These are phyloP conservation scores for Erebia epiphron DNA, from an alignment of 2,888 invertebrate genomes.

Conservation along the genomic window DNA sequence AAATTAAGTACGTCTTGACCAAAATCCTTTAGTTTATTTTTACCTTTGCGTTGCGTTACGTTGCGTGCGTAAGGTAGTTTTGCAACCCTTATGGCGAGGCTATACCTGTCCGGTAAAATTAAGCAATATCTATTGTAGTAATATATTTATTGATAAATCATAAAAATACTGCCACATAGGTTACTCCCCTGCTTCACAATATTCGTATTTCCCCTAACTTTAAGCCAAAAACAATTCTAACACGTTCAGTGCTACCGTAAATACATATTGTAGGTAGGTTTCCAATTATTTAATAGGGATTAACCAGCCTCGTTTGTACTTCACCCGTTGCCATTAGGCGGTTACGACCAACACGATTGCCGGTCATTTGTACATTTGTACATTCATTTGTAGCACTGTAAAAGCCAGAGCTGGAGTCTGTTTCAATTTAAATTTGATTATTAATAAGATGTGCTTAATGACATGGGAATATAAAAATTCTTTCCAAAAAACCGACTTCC, in stretches of 20 bases:
- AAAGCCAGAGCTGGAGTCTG: background rate
- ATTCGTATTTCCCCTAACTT: conserved; percentile 1
- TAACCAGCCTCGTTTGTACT: conserved; percentile 41
- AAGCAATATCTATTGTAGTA: too few species aligned
- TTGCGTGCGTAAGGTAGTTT: too few species aligned
- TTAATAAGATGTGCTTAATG: background rate
- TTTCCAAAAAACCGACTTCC: too few species aligned
- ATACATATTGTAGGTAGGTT: conserved; percentile 26
- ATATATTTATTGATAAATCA: too few species aligned
- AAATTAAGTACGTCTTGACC: too few species aligned
- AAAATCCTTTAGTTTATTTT: too few species aligned
- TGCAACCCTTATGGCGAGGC: too few species aligned
- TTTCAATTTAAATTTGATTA: background rate
- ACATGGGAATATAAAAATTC: too few species aligned
- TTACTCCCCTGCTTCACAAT: background rate
- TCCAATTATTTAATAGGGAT: conserved; percentile 55
- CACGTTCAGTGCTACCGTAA: conserved; percentile 28
- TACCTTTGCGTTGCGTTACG: too few species aligned
- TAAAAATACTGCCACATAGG: too few species aligned
- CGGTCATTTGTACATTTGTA: conserved; percentile 32
- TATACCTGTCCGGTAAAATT: too few species aligned
- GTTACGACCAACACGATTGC: conserved; percentile 35
- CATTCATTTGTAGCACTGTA: background rate
- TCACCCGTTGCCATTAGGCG: conserved; percentile 38
- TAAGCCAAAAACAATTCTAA: conserved; percentile 27